A percentile compares a stretch with the other conserved stretches of the same genome.
Evolutionary conservation across 2,888 invertebrate genomes (phyloP).

Genomic region (Platerodrilus igneus): DNA sequence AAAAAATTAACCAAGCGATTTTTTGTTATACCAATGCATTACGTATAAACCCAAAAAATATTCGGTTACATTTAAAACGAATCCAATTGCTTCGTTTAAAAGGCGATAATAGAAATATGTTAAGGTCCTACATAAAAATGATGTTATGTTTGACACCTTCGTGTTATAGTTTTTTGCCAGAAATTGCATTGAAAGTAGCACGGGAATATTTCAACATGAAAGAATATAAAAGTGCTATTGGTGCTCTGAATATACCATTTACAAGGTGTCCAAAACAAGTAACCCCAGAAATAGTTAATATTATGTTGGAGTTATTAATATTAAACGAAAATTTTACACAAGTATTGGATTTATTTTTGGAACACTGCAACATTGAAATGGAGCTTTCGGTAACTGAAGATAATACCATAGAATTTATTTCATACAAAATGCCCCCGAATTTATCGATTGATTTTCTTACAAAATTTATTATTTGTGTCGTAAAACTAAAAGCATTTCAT

Average conservation of each 20-base stretch:
- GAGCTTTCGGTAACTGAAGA: slow-evolving; percentile 54
- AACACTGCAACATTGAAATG: slow-evolving; percentile 65
- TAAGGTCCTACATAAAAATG: slow-evolving; percentile 70
- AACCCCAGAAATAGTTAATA: slow-evolving; percentile 73
- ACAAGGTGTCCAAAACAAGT: slow-evolving; percentile 66
- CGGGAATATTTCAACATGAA: slow-evolving; percentile 68
- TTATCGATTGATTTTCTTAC: slow-evolving; percentile 77
- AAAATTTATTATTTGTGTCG: slow-evolving; percentile 75
- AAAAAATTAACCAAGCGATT: slow-evolving; percentile 72
- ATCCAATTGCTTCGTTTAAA: slow-evolving; percentile 63
- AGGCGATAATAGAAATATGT: slow-evolving; percentile 59
- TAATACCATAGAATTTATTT: slow-evolving; percentile 48
- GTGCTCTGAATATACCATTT: slow-evolving; percentile 73
- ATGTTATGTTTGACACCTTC: slow-evolving; percentile 58
- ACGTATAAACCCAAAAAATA: slow-evolving; percentile 64
- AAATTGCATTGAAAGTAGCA: slow-evolving; percentile 68
- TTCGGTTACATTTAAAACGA: slow-evolving; percentile 67
- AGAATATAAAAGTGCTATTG: slow-evolving; percentile 67
- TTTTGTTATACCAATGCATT: slow-evolving; percentile 81
- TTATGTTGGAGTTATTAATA: slow-evolving; percentile 76
- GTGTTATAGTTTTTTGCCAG: slow-evolving; percentile 59
- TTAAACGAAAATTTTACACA: slow-evolving; percentile 64
- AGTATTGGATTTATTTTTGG: slow-evolving; percentile 68
- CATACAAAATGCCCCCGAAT: slow-evolving; percentile 60
- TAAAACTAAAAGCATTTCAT: slow-evolving; percentile 65